These are phyloP conservation scores for Nasua narica DNA, from an alignment of 2,797 vertebrate genomes.

Conservation along the genomic window DNA sequence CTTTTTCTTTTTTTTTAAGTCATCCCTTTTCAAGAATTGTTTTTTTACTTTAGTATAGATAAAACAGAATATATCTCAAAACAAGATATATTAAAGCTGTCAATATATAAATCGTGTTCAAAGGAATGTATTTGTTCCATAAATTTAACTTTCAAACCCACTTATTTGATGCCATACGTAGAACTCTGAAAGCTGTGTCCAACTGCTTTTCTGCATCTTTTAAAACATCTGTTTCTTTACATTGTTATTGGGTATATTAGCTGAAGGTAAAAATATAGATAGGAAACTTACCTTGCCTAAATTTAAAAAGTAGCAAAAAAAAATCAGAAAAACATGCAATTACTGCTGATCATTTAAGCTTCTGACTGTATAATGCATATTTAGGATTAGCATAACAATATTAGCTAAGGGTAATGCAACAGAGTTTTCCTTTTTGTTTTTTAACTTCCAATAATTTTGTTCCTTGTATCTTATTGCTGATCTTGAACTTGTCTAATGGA, in stretches of 20 bases:
- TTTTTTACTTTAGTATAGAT: neutral
- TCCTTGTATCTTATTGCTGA: neutral
- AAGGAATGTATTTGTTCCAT: neutral
- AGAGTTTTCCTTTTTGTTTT: conserved; percentile 10
- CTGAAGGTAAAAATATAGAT: conserved; percentile 33
- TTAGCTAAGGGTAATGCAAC: conserved; percentile 53
- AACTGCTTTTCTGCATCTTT: conserved; percentile 34
- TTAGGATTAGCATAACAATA: conserved; percentile 62
- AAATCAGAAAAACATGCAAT: neutral
- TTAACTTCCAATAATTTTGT: neutral
- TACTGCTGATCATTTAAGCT: conserved; percentile 36
- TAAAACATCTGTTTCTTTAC: conserved; percentile 19
- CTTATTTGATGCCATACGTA: neutral
- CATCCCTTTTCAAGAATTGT: neutral
- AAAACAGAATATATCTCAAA: conserved; percentile 20
- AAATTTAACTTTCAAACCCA: conserved; percentile 9
- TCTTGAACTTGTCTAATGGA: neutral
- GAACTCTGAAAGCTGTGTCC: conserved; percentile 14
- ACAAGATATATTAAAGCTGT: neutral
- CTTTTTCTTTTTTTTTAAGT: neutral
- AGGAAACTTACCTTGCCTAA: neutral
- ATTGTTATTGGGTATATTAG: neutral
- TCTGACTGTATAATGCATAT: conserved; percentile 17
- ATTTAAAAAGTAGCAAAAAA: conserved; percentile 45
- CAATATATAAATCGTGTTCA: neutral